These are phyloP conservation scores for Vombatus ursinus DNA, from an alignment of 2,113 vertebrate genomes.

Conservation along the genomic window DNA sequence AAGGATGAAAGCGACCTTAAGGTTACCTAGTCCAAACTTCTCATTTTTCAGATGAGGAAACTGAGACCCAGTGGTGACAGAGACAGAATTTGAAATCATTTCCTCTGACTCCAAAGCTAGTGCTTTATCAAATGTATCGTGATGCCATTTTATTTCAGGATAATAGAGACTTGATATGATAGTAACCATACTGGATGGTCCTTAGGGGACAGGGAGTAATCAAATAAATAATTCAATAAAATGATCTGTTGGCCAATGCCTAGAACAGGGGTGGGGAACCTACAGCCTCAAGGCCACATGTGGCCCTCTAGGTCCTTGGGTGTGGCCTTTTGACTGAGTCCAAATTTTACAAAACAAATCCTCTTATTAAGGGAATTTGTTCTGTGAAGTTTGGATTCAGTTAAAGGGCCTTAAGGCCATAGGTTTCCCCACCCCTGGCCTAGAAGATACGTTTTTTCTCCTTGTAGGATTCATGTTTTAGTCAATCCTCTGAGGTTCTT, in stretches of 20 bases:
- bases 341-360: too few species aligned
- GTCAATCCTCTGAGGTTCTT: too few species aligned
- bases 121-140: neutral
- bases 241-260: too few species aligned
- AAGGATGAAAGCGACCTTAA: neutral
- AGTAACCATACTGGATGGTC: neutral
- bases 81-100: neutral
- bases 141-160: neutral
- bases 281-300: too few species aligned
- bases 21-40: neutral
- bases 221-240: too few species aligned
- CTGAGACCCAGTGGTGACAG: neutral
- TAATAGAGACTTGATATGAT: neutral
- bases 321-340: too few species aligned
- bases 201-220: neutral
- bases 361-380: too few species aligned
- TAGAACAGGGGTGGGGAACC: neutral
- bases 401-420: too few species aligned
- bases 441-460: neutral
- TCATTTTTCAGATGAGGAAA: neutral
- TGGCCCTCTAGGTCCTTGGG: too few species aligned
- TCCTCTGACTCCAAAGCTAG: neutral
- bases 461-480: too few species aligned
- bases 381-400: too few species aligned
- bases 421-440: too few species aligned